Evolutionary conservation across 2,797 vertebrate species (phyloP).

Genomic region (Spondyliosoma cantharus): DNA sequence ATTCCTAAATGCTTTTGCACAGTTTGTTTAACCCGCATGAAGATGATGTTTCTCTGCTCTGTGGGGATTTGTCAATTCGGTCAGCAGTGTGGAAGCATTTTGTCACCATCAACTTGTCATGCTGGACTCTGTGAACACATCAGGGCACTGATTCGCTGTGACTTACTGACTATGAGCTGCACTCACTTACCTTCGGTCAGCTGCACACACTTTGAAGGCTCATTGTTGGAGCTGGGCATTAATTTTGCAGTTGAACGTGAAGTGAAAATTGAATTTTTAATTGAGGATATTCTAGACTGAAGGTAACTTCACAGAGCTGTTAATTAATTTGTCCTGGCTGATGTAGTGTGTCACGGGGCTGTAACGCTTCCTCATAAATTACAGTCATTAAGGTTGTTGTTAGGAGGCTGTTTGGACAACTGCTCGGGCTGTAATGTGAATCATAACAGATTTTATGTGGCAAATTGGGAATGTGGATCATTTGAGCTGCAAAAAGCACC

Average conservation of each 20-base stretch:
- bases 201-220: conserved; percentile 57
- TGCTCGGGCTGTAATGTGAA: conserved; percentile 47
- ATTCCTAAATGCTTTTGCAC: conserved; percentile 2
- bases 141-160: conserved; percentile 63
- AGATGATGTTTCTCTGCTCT: conserved; percentile 7
- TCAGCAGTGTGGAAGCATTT: conserved; percentile 52
- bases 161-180: conserved; percentile 63
- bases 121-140: conserved; percentile 61
- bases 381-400: conserved; percentile 55
- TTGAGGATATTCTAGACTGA: conserved; percentile 13
- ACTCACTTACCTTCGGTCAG: conserved; percentile 63
- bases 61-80: conserved; percentile 14
- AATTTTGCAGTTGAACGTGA: conserved; percentile 39
- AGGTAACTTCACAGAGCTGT: conserved; percentile 23
- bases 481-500: conserved; percentile 25
- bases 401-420: conserved; percentile 40
- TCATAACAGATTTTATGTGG: conserved; percentile 46
- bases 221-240: conserved; percentile 31
- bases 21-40: conserved; percentile 16
- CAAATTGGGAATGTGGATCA: conserved; percentile 31
- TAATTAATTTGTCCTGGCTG: conserved; percentile 52
- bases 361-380: conserved; percentile 61
- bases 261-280: conserved; percentile 18
- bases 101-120: conserved; percentile 67
- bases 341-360: conserved; percentile 43